These are phyloP conservation scores for Lucilia cuprina DNA, from an alignment of 1,140 invertebrate genomes.

Conservation along the genomic window DNA sequence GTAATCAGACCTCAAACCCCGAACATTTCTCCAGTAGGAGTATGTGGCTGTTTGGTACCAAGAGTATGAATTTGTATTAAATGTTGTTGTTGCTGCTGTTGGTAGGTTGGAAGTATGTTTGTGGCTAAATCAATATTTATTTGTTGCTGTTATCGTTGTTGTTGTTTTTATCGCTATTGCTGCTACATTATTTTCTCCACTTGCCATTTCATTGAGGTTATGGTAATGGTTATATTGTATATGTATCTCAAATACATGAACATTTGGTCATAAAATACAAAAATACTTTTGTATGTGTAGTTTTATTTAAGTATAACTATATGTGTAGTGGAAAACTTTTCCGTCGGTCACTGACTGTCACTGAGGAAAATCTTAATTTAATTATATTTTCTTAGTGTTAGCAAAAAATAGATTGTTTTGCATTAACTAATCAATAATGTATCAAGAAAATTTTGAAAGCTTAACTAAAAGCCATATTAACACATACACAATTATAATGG, in stretches of 20 bases:
- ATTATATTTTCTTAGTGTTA: neutral
- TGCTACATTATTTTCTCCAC: neutral
- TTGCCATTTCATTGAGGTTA: constrained; percentile 11
- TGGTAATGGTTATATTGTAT: neutral
- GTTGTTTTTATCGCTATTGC: neutral
- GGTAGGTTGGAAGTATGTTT: neutral
- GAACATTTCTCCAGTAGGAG: no score
- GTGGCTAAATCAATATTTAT: neutral
- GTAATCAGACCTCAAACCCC: no score
- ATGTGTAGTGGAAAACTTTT: neutral
- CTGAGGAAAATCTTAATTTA: neutral
- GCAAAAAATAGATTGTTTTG: neutral
- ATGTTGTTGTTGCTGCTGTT: no score
- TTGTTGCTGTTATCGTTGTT: neutral
- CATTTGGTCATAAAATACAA: neutral
- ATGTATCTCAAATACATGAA: neutral
- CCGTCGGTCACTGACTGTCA: constrained; percentile 12
- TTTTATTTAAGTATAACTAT: neutral
- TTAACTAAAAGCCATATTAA: neutral
- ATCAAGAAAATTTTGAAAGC: neutral
- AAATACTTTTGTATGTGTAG: no score
- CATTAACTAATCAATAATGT: neutral
- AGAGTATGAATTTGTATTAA: no score
- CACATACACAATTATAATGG: no score
- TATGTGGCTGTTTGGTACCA: no score